Evolutionary conservation across 2,113 vertebrate genomes (phyloP).

Genomic region (Podiceps cristatus): DNA sequence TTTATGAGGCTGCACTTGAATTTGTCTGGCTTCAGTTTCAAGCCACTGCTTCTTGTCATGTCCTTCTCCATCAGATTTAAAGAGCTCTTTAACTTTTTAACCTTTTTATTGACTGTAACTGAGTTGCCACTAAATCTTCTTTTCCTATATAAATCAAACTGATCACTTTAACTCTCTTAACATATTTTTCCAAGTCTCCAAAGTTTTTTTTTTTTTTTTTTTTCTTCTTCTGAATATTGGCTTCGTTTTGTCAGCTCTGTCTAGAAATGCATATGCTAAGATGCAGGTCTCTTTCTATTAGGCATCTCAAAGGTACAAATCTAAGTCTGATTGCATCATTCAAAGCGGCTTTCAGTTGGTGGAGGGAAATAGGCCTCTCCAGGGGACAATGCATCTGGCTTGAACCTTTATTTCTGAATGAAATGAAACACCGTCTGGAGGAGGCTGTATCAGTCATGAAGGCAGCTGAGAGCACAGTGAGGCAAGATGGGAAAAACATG

Average conservation of each 20-base stretch:
- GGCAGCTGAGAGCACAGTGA: not conserved
- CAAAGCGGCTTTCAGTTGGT: not conserved
- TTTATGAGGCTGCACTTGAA: not conserved
- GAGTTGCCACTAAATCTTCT: constrained; percentile 15
- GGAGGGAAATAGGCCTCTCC: not conserved
- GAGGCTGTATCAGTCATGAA: not conserved
- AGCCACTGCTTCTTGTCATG: not conserved
- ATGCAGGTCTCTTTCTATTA: not conserved
- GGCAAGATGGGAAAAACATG: not conserved
- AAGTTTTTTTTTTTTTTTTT: not conserved
- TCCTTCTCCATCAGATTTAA: constrained; percentile 6
- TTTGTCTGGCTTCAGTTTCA: constrained; percentile 3
- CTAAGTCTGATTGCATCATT: not conserved
- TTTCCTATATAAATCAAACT: constrained; percentile 6
- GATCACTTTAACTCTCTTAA: not conserved
- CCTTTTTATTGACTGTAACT: constrained; percentile 30
- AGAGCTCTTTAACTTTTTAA: constrained; percentile 36
- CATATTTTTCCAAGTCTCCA: not conserved
- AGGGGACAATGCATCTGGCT: not conserved
- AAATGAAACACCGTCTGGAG: not conserved
- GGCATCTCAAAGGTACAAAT: not conserved
- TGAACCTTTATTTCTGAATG: not conserved
- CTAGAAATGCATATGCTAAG: not conserved
- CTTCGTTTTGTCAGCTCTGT: not conserved
- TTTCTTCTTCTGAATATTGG: not conserved